Evolutionary conservation across 2,113 vertebrate genomes (phyloP).

Genomic region (Rhadina sibilatrix): DNA sequence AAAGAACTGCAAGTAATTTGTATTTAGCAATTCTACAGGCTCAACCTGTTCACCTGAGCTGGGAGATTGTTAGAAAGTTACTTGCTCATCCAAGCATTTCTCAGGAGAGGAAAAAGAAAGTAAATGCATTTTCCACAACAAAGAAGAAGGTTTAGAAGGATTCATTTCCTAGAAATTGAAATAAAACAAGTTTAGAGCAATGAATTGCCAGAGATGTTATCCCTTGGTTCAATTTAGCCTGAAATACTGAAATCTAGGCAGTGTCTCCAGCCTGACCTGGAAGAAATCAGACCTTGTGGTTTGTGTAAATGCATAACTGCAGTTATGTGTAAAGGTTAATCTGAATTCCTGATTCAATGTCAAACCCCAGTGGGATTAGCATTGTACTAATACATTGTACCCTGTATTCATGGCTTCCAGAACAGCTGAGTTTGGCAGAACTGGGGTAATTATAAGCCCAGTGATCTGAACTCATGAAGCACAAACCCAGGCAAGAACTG

Average conservation of each 20-base stretch:
- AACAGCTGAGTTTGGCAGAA: not conserved
- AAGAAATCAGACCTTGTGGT: not conserved
- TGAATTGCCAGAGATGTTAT: not conserved
- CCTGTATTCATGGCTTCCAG: not conserved
- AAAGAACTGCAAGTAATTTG: not conserved
- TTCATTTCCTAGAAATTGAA: not conserved
- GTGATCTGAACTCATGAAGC: not conserved
- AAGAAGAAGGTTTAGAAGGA: not conserved
- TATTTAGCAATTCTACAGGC: not conserved
- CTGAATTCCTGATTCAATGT: not conserved
- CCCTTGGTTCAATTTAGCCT: not conserved
- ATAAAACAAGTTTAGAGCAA: not conserved
- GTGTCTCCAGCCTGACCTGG: not conserved
- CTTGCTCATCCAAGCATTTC: not conserved
- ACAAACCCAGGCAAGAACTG: not conserved
- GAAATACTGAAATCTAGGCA: not conserved
- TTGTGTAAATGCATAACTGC: not conserved
- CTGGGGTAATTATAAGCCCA: not conserved
- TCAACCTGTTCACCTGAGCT: not conserved
- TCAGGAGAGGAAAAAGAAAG: not conserved
- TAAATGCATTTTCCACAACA: not conserved
- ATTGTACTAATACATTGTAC: not conserved
- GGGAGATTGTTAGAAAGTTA: not conserved
- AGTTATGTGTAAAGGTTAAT: not conserved
- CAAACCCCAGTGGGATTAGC: not conserved